Base-by-base conservation (phyloP, 2,888 invertebrate genomes). In the Zhengitettix transpicula region DNA sequence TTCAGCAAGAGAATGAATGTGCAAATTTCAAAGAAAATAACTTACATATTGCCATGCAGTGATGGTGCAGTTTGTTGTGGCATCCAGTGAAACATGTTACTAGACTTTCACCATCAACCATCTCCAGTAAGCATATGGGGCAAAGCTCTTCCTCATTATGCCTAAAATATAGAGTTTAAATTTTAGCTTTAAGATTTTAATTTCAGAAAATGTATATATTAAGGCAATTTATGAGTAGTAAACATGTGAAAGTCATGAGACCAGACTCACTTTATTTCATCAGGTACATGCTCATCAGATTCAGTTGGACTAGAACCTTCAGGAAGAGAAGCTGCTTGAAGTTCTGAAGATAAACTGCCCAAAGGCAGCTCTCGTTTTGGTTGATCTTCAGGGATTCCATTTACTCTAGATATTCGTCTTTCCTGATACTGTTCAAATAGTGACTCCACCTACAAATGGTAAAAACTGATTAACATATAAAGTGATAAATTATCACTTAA, bases 51-150 rank as follows among this genome's bases (percentile, higher is more conserved):
- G 72, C 70, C 60, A 75, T 73, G 66, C 75, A 75, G 64, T 74
- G 73, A 60, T 74, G 73, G 65, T 75, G 75, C 10, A 74, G 68
- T 56, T 69, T 67, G 66, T 75, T 75, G 60, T 71, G 71, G 64
- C 75, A 75, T 28, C 72, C 72, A 55, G 67, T 65, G 54, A 69
- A 69, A 68, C 75, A 75, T 58, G 69, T 67, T n/a, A 73, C 70
- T 52, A 75, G 65, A 64, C 72, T 72, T 64, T 75, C 75, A 16
- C 73, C 73, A 60, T 74, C 74, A 62, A 71, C 66, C 74, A 75
- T 74, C 63, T 74, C 73, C 67, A 74, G 67, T 15, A 75, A 68
- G 66, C 75, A 75, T 60, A 75, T 75, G 5, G 74, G 72, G 66
- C 75, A 75, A 14, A 69, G 69, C 52, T 73, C 73, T 62, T 74